Evolutionary conservation across 1,140 invertebrate genomes (phyloP), one percentile per base, ranked within the genome.

Genomic region (Drosophila lini): DNA sequence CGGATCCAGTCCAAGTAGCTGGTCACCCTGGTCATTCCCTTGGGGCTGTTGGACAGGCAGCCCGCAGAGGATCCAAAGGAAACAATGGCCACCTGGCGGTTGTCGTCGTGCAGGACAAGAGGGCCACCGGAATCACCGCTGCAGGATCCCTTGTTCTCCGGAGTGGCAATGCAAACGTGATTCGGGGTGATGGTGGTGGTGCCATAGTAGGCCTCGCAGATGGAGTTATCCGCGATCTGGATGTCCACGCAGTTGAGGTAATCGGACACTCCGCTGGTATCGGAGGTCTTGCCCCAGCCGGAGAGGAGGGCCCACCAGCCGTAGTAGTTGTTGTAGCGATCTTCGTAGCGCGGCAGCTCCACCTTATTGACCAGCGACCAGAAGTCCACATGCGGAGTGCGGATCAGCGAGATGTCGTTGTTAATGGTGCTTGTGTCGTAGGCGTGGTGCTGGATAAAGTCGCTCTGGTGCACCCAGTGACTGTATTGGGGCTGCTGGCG

Each of bases 71-170:
- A 77, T 4, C 77, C 79, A 53, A 81, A 88, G 13, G 81, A 94
- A 0, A 93, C 91, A 10, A 94, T 90, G 36, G 93, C 94, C 31
- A 94, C 90, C 41, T 92, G 91, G 0, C 90, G 90, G 4, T 75
- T 65, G 1, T 34, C 48, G 45, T 93, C 93, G 9, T 77, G 62
- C 41, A 93, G 93, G 1, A 92, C 89, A 31, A 94, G 78, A 3
- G 93, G 92, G 34, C 94, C 94, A 45, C 94, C 94, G 58, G 93
- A 94, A 85, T 94, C 94, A 47, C 94, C 94, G 41, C 78, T 60
- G 65, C 86, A 90, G 6, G 85, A 81, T 9, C 80, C 84, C 53
- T 61, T 74, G 16, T 73, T 79, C 36, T 61, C 42, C 4, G 62
- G 69, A 0, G 77, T 80, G n/a, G 59, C 59, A 22, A 78, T 78